Percentiles rank a stretch among this genome's conserved stretches.
Conservation (phyloP, 37 sponge, comb jelly and placozoan species). For the Spongilla lacustris region DNA sequence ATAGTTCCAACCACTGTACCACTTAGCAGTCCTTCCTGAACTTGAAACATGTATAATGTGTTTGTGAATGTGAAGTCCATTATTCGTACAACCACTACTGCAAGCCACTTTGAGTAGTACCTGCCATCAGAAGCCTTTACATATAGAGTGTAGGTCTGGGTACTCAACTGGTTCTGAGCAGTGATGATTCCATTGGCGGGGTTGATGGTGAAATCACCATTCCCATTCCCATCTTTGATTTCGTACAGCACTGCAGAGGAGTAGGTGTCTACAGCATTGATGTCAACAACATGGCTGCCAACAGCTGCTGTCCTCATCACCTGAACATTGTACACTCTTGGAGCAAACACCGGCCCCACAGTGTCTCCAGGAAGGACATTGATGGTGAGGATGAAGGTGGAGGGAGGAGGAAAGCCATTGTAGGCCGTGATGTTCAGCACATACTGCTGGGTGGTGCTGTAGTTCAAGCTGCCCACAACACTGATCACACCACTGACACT, state of each 20-base stretch:
- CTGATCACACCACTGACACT: neutral
- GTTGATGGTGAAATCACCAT: neutral
- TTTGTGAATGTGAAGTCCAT: neutral
- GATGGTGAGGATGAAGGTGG: neutral
- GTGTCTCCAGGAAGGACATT: neutral
- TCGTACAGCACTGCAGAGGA: neutral
- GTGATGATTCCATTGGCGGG: conserved; percentile 9
- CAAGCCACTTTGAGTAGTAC: neutral
- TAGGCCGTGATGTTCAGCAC: neutral
- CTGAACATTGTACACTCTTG: neutral
- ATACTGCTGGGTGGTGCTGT: neutral
- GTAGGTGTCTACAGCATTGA: neutral
- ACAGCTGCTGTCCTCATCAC: neutral
- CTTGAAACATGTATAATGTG: neutral
- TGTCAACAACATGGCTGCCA: neutral
- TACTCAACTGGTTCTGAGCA: neutral
- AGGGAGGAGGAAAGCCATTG: neutral
- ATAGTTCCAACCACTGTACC: neutral
- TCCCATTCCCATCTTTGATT: neutral
- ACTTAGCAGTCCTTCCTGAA: neutral
- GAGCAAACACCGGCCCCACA: neutral
- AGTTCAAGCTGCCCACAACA: neutral
- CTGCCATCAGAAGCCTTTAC: neutral
- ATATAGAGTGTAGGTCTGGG: conserved; percentile 7
- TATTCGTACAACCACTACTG: neutral